phyloP scores from a whole-genome alignment of 2,113 vertebrate genomes.

The Leptocoma aspasia region DNA sequence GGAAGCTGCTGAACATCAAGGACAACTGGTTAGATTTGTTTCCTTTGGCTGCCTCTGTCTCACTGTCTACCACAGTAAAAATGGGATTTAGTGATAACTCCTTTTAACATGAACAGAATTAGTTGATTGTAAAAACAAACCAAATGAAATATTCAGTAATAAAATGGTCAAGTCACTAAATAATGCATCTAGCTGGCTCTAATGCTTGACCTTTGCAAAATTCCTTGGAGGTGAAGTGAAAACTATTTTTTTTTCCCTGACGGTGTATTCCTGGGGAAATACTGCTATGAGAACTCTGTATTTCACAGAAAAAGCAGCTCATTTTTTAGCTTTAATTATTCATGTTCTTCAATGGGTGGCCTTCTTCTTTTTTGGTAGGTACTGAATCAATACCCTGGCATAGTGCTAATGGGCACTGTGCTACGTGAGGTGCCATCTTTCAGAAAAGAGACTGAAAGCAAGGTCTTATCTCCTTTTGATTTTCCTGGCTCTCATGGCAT shows the following conservation, averaged over 20 bases:
- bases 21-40: background rate
- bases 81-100: background rate
- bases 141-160: constrained; percentile 18
- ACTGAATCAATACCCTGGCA: background rate
- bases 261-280: background rate
- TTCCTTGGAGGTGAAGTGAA: background rate
- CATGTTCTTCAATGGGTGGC: constrained; percentile 20
- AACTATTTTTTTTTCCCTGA: background rate
- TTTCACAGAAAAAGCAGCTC: background rate
- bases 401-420: background rate
- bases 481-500: background rate
- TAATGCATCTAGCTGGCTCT: background rate
- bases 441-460: background rate
- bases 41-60: background rate
- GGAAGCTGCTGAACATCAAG: background rate
- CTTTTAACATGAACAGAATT: background rate
- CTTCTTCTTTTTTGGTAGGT: background rate
- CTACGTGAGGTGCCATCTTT: background rate
- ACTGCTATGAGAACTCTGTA: background rate
- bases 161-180: constrained; percentile 22
- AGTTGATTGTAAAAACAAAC: constrained; percentile 23
- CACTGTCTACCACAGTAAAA: background rate
- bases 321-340: constrained; percentile 29
- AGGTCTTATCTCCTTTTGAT: background rate
- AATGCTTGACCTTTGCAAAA: constrained; percentile 4